Evolutionary conservation across 2,113 vertebrate genomes (phyloP), one percentile per base, ranked within the genome.

Genomic region (Galemys pyrenaicus): DNA sequence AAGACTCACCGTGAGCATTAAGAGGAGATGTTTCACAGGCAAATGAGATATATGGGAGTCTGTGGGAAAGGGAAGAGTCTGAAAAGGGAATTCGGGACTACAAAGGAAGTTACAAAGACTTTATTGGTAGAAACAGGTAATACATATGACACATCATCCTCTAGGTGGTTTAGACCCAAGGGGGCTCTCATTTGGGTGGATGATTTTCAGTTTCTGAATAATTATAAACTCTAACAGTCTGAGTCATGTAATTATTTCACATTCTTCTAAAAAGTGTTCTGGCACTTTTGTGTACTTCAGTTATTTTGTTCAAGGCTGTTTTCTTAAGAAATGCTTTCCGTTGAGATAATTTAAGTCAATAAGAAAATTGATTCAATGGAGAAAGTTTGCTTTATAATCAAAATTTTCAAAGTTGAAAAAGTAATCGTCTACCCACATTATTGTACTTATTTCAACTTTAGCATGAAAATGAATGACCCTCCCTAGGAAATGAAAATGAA

Each of bases 371-470:
- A 49, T 81, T 96, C 58, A 67, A 30, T 37, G 44, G 39, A 60
- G 56, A 80, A 94, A 77, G 51, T 89, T 90, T 94, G n/a, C 46
- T 95, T 94, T 89, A 86, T 86, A 80, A 73, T 20, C 37, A 51
- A 78, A 65, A 88, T 54, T 67, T 92, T 95, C 60, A 70, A 77
- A 93, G 70, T 95, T 96, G 58, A 86, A 92, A 68, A 91, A 67
- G n/a, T 82, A 94, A 89, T 44, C 35, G 22, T 75, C 54, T 9
- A 62, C 28, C 28, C 6, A 39, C 7, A n/a, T 85, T 90, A 46
- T 75, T 49, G 56, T 58, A 65, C 35, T 92, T 75, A 35, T 87
- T 94, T 94, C 56, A 87, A 39, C 95, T 94, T 93, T 49, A 82
- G 49, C 6, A 22, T 41, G n/a, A 46, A 95, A 95, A 92, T 46